Conservation (phyloP, 2,888 invertebrate species). For the Macropis europaea region DNA sequence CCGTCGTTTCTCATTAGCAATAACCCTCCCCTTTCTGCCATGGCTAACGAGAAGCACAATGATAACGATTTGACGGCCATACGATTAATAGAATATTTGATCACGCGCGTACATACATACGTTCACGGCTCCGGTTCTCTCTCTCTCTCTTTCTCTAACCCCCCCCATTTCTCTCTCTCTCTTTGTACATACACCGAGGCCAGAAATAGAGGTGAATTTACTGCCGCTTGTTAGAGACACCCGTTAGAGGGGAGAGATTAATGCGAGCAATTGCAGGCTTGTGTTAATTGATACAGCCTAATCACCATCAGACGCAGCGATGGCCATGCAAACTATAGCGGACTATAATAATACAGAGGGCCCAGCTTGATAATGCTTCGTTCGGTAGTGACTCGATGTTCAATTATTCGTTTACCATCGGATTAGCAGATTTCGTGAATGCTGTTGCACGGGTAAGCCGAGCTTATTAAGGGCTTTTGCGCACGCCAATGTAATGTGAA, state of each 20-base stretch:
- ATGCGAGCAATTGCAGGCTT: constrained; percentile 67
- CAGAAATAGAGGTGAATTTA: constrained; percentile 61
- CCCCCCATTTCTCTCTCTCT: neutral
- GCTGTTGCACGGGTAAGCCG: constrained; percentile 46
- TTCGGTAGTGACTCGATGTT: constrained; percentile 50
- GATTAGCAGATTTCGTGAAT: constrained; percentile 54
- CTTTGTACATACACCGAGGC: neutral
- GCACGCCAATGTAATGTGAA: constrained; percentile 20
- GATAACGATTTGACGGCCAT: constrained; percentile 64
- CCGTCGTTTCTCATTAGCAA: constrained; percentile 63
- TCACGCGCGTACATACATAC: constrained; percentile 21
- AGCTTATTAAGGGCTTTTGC: constrained; percentile 52
- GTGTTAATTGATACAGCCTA: constrained; percentile 69
- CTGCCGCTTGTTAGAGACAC: constrained; percentile 65
- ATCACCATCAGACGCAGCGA: constrained; percentile 65
- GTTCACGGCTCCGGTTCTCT: too few species aligned
- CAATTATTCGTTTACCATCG: constrained; percentile 62
- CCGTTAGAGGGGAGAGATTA: constrained; percentile 66
- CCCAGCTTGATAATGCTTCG: constrained; percentile 59
- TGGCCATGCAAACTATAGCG: constrained; percentile 36
- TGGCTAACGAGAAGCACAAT: constrained; percentile 52
- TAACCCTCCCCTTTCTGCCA: constrained; percentile 38
- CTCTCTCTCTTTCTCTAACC: neutral
- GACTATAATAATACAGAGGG: constrained; percentile 58
- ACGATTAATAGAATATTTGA: constrained; percentile 67